These are phyloP conservation scores for Austrofundulus limnaeus DNA, from an alignment of 2,113 vertebrate species.

Conservation along the genomic window DNA sequence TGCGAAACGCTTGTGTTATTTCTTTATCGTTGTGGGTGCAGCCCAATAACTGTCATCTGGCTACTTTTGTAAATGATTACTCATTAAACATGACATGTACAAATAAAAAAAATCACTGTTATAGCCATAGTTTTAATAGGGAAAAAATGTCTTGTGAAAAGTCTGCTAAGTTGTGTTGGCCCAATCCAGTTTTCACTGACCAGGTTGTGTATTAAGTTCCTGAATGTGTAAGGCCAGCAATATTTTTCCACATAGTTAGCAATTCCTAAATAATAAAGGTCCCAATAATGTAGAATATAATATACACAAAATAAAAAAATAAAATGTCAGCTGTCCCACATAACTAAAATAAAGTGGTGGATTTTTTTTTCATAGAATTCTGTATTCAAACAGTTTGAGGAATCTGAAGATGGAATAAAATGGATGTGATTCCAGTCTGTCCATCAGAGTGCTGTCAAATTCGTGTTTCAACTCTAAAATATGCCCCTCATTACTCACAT, in stretches of 20 bases:
- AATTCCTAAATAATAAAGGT: no score
- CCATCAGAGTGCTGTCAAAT: not conserved
- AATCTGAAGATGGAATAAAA: not conserved
- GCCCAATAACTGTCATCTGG: no score
- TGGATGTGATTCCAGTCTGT: not conserved
- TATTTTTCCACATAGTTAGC: not conserved
- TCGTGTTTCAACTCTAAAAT: not conserved
- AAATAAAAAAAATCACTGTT: not conserved
- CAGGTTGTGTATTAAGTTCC: not conserved
- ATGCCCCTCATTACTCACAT: not conserved
- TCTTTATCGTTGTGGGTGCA: conserved; percentile 5
- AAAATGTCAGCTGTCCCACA: not conserved
- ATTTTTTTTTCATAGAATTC: not conserved
- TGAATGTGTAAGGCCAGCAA: not conserved
- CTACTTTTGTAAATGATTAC: not conserved
- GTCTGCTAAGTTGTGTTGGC: no score
- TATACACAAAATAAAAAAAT: no score
- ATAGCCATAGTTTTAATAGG: no score
- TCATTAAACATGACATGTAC: not conserved
- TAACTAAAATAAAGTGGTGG: not conserved
- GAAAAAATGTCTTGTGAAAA: not conserved
- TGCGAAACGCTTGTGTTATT: no score
- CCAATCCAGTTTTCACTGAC: not conserved
- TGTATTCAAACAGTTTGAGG: not conserved
- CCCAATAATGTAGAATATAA: no score